Percentiles rank a stretch among this genome's conserved stretches.
These are phyloP conservation scores for Acanthosepion lycidas DNA, from an alignment of 2,888 invertebrate species.

Conservation along the genomic window DNA sequence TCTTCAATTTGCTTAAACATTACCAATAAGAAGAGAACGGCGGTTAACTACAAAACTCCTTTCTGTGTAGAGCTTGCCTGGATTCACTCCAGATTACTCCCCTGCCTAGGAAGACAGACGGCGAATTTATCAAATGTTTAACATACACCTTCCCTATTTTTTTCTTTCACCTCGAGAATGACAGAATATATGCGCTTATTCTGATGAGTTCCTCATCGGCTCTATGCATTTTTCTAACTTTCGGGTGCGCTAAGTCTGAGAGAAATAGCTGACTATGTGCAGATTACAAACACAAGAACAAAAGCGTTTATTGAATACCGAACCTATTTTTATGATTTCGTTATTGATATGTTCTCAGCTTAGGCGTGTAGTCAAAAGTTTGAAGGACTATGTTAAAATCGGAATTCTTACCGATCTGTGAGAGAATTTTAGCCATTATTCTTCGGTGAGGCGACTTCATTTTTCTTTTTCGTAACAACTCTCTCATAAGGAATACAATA, in stretches of 20 bases:
- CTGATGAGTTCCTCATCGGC: neutral
- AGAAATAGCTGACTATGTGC: neutral
- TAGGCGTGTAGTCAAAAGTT: no score
- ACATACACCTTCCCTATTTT: neutral
- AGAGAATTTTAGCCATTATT: no score
- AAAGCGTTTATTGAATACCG: neutral
- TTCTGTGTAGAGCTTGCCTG: neutral
- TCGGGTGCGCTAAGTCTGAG: neutral
- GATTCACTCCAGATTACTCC: neutral
- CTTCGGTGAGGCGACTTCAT: no score
- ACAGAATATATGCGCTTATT: neutral
- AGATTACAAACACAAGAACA: neutral
- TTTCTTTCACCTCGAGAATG: neutral
- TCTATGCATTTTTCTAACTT: neutral
- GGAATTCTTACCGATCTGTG: no score
- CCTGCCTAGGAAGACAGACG: neutral
- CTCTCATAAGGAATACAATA: no score
- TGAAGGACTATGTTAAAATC: no score
- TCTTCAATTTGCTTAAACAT: neutral
- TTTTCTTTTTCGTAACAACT: no score
- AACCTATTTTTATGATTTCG: neutral
- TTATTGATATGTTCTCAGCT: neutral
- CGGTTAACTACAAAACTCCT: neutral
- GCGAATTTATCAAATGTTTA: neutral
- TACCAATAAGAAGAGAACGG: neutral